Evolutionary conservation across 2,888 invertebrate genomes (phyloP).

Genomic region (Stenolophus ochropezus): DNA sequence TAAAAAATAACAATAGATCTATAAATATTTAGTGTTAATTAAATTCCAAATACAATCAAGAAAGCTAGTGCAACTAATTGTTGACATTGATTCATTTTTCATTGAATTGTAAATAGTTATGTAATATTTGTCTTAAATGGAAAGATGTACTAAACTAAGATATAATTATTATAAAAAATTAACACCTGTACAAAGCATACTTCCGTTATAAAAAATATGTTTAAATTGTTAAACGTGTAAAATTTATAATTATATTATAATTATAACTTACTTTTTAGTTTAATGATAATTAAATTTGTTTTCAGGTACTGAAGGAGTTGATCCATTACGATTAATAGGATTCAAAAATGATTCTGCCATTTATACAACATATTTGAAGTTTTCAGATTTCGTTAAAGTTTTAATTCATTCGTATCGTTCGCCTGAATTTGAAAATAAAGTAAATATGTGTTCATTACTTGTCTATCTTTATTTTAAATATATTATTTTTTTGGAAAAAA

Average conservation of each 20-base stretch:
- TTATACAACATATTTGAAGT: constrained; percentile 71
- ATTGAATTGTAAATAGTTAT: not conserved
- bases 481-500: no score
- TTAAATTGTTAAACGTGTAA: not conserved
- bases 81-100: not conserved
- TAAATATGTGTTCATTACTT: constrained; percentile 62
- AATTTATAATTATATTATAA: no score
- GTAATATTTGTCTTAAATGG: not conserved
- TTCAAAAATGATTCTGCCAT: constrained; percentile 73
- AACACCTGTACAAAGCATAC: not conserved
- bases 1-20: no score
- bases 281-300: no score
- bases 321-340: constrained; percentile 72
- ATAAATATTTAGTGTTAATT: no score
- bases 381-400: constrained; percentile 72
- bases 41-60: not conserved
- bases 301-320: constrained; percentile 71
- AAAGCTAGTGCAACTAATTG: not conserved
- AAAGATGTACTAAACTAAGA: not conserved
- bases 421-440: constrained; percentile 74
- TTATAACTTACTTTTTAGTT: no score
- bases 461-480: no score
- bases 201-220: not conserved
- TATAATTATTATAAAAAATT: not conserved
- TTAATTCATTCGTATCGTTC: constrained; percentile 74